A percentile compares a stretch with the other conserved stretches of the same genome.
phyloP scores from a whole-genome alignment of 2,113 vertebrate species.

The Pleuronectes platessa region DNA sequence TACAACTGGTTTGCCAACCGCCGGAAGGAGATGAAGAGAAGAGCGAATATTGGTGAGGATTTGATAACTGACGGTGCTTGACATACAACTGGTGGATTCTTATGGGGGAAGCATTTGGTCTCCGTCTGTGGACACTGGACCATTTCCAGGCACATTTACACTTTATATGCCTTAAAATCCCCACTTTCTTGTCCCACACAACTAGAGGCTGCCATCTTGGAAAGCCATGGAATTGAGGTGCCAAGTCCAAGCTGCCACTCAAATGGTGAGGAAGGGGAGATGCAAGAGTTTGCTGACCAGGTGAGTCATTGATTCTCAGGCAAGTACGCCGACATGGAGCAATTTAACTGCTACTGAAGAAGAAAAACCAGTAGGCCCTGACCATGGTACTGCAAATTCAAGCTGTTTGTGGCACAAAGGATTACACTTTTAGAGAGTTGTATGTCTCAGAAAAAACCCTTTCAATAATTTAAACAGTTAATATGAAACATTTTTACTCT shows the following conservation, averaged over 20 bases:
- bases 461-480: too few species aligned
- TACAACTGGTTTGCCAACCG: conserved; percentile 90
- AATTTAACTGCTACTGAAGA: background rate
- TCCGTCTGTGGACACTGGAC: background rate
- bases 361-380: background rate
- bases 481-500: too few species aligned
- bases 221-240: conserved; percentile 87
- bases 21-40: conserved; percentile 88
- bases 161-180: background rate
- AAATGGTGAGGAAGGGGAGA: conserved; percentile 84
- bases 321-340: conserved; percentile 49
- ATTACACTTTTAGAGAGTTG: too few species aligned
- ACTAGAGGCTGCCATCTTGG: conserved; percentile 86
- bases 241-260: conserved; percentile 86
- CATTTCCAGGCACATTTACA: background rate
- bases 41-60: conserved; percentile 85
- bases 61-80: background rate
- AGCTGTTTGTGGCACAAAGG: too few species aligned
- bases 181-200: conserved; percentile 3
- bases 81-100: background rate
- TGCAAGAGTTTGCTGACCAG: conserved; percentile 83
- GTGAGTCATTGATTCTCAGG: conserved; percentile 76
- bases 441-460: too few species aligned
- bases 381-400: too few species aligned
- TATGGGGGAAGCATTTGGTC: background rate